These are phyloP conservation scores for Diachrysia chrysitis DNA, from an alignment of 2,888 invertebrate genomes.

Conservation along the genomic window DNA sequence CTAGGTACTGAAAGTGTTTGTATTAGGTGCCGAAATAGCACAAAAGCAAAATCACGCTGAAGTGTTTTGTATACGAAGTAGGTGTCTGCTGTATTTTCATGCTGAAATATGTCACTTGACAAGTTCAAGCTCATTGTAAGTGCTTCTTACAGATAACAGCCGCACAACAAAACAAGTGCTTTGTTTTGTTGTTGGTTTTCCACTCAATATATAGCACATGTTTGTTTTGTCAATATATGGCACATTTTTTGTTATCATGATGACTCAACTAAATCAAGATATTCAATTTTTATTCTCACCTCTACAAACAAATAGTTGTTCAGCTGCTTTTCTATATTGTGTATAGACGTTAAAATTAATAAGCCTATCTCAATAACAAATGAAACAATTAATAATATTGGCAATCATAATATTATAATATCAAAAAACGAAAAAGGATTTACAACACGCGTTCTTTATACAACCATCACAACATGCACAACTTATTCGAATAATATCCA, in stretches of 20 bases:
- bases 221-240: background rate
- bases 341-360: too few relatives aligned
- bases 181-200: conserved; percentile 3
- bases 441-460: conserved; percentile 39
- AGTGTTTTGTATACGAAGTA: background rate
- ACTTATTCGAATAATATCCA: conserved; percentile 42
- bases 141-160: background rate
- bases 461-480: conserved; percentile 28
- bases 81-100: background rate
- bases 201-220: background rate
- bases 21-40: background rate
- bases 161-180: too few relatives aligned
- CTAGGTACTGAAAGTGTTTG: too few relatives aligned
- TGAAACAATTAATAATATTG: conserved; percentile 5
- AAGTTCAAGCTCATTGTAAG: conserved; percentile 3
- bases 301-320: too few relatives aligned
- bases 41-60: background rate
- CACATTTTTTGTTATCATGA: background rate
- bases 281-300: too few relatives aligned
- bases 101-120: background rate
- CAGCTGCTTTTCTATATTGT: background rate
- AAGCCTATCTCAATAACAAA: too few relatives aligned
- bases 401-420: conserved; percentile 29
- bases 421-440: conserved; percentile 11
- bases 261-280: background rate